These are phyloP conservation scores for Bombylius major DNA, from an alignment of 2,888 invertebrate genomes.

Conservation along the genomic window DNA sequence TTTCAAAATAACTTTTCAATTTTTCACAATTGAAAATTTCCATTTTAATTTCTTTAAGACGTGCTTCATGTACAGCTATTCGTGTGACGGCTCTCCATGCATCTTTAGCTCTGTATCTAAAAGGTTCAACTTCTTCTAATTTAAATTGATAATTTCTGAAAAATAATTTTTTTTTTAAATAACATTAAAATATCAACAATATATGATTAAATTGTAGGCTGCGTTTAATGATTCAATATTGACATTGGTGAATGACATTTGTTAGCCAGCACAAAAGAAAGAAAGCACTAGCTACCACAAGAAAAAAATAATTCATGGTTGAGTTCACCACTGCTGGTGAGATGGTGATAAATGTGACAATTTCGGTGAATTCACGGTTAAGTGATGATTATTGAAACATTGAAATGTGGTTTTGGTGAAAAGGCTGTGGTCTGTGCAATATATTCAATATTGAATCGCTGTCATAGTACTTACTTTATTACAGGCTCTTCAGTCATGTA, in stretches of 20 bases:
- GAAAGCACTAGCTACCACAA: background rate
- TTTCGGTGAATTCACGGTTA: no score
- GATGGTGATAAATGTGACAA: no score
- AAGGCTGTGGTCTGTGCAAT: no score
- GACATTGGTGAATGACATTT: background rate
- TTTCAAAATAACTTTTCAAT: slow-evolving; percentile 83
- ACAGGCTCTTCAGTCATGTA: slow-evolving; percentile 49
- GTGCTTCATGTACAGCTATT: slow-evolving; percentile 84
- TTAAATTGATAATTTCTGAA: slow-evolving; percentile 81
- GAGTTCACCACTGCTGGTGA: no score
- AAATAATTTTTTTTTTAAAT: background rate
- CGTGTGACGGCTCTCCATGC: slow-evolving; percentile 91
- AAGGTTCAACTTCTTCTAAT: slow-evolving; percentile 90
- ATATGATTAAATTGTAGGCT: background rate
- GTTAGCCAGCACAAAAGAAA: background rate
- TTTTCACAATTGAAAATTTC: slow-evolving; percentile 89
- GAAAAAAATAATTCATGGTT: no score
- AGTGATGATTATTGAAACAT: no score
- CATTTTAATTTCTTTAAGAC: slow-evolving; percentile 87
- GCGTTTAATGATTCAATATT: background rate
- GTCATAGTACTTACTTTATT: slow-evolving; percentile 39
- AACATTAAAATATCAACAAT: background rate
- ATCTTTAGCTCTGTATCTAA: slow-evolving; percentile 87
- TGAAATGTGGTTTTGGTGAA: no score
- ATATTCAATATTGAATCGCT: no score